phyloP scores from a whole-genome alignment of 2,888 invertebrate species.

The Hypomecis atomaria region DNA sequence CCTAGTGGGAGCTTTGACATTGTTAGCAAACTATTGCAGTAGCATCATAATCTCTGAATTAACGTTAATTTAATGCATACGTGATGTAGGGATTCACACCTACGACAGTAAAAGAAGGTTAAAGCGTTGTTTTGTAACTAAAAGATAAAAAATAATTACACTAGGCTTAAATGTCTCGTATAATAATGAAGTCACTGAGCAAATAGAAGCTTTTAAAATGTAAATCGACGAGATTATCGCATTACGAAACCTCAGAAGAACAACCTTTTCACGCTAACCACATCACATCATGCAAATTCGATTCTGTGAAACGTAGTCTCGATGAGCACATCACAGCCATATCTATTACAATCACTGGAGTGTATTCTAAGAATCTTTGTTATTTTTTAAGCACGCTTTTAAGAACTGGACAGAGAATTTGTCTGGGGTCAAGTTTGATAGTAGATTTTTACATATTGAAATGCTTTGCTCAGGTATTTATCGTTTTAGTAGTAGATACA shows the following conservation, averaged over 20 bases:
- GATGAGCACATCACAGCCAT: slow-evolving; percentile 37
- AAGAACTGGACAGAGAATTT: slow-evolving; percentile 14
- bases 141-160: slow-evolving; percentile 16
- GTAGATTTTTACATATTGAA: not conserved
- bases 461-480: not conserved
- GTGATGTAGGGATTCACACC: slow-evolving; percentile 22
- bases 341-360: slow-evolving; percentile 33
- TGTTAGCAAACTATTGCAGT: slow-evolving; percentile 23
- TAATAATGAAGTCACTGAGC: slow-evolving; percentile 10
- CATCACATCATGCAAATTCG: slow-evolving; percentile 49
- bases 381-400: slow-evolving; percentile 9
- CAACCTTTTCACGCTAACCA: slow-evolving; percentile 37
- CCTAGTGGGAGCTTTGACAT: slow-evolving; percentile 17
- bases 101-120: slow-evolving; percentile 23
- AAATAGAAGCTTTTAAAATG: slow-evolving; percentile 1
- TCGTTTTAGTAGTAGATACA: not conserved
- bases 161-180: slow-evolving; percentile 12
- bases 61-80: slow-evolving; percentile 28
- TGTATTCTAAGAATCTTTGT: slow-evolving; percentile 23
- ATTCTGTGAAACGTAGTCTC: slow-evolving; percentile 43
- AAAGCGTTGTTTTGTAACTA: slow-evolving; percentile 14
- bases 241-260: slow-evolving; percentile 44
- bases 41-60: slow-evolving; percentile 22
- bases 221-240: slow-evolving; percentile 14
- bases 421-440: not conserved